Evolutionary conservation across 2,888 invertebrate species (phyloP).

Genomic region (Nomada goodeniana): DNA sequence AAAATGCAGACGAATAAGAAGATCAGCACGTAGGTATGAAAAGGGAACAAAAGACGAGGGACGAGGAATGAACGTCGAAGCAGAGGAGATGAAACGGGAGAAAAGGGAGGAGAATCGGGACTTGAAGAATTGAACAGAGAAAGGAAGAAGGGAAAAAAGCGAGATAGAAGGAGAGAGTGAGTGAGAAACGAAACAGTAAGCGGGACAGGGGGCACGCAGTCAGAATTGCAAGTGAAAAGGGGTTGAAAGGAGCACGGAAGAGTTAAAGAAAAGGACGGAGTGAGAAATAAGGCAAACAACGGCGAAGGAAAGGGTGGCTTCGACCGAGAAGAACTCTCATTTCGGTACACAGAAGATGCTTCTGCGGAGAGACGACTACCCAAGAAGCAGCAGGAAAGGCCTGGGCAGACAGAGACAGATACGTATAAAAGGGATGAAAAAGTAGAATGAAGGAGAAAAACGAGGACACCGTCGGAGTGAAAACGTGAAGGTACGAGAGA

Average conservation of each 20-base stretch:
- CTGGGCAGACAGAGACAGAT: neutral
- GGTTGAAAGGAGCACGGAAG: constrained; percentile 1
- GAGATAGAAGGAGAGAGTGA: constrained; percentile 14
- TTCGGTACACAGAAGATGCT: constrained; percentile 52
- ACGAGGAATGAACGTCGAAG: neutral
- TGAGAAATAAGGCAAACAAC: constrained; percentile 38
- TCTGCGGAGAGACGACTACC: constrained; percentile 46
- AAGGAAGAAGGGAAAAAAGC: neutral
- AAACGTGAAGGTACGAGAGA: constrained; percentile 32
- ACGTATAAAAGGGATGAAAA: constrained; percentile 6
- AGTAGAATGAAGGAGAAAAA: constrained; percentile 16
- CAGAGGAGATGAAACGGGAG: neutral
- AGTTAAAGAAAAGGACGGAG: constrained; percentile 1
- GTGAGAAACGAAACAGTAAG: constrained; percentile 22
- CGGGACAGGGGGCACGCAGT: constrained; percentile 26
- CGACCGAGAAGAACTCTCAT: constrained; percentile 54
- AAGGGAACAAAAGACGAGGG: constrained; percentile 6
- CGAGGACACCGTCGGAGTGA: constrained; percentile 42
- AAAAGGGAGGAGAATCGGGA: constrained; percentile 4
- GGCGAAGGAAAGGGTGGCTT: constrained; percentile 41
- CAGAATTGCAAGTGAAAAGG: constrained; percentile 39
- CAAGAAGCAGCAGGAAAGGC: constrained; percentile 15
- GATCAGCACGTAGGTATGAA: constrained; percentile 4
- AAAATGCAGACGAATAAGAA: neutral
- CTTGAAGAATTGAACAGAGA: constrained; percentile 15